Evolutionary conservation across 1,140 invertebrate genomes (phyloP), one percentile per base, ranked within the genome.

Genomic region (Eupristina koningsbergeri): DNA sequence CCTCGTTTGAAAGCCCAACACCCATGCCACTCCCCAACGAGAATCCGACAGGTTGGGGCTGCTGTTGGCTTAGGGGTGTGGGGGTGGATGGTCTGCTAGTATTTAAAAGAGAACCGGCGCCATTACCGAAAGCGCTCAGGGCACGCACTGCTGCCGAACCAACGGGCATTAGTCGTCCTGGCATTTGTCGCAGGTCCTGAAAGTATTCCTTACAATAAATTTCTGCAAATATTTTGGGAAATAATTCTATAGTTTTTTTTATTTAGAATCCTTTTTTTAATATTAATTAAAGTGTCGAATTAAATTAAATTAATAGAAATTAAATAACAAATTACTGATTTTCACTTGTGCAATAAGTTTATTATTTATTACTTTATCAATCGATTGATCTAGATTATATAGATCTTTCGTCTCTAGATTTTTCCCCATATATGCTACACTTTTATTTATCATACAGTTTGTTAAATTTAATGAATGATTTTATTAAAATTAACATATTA

Each of bases 141-240:
- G 95, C 94, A 39, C 96, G 93, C 1, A 94, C 95, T 7, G 94
- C 94, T 84, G 92, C 92, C 17, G 95, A 94, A 84, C 94, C 94
- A 6, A 92, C 88, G 22, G 94, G 93, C 69, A 90, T 85, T 86
- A 91, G 89, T 81, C 91, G 89, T 34, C 90, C 87, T 50, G 89
- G 88, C 53, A 90, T 76, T 69, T 90, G 91, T 85, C 93, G 86
- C 75, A 93, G 83, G 87, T 92, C 93, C 92, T 93, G 15, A 1
- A 73, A 61, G 8, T 63, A 58, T 58, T 58, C 2, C 22, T 58
- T 58, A 2, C 22, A 50, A 13, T 8, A 50, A 50, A 50, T 50
- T 15, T 15, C 47, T 15, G 47, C 47, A 9, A 13, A 58, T 58
- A 5, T 58, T 58, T 26, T 5, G 53, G 9, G 53, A 19, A 3